Percentiles rank a stretch among this genome's conserved stretches.
Evolutionary conservation across 2,888 invertebrate genomes (phyloP).

Genomic region (Koerneria pararmatus): DNA sequence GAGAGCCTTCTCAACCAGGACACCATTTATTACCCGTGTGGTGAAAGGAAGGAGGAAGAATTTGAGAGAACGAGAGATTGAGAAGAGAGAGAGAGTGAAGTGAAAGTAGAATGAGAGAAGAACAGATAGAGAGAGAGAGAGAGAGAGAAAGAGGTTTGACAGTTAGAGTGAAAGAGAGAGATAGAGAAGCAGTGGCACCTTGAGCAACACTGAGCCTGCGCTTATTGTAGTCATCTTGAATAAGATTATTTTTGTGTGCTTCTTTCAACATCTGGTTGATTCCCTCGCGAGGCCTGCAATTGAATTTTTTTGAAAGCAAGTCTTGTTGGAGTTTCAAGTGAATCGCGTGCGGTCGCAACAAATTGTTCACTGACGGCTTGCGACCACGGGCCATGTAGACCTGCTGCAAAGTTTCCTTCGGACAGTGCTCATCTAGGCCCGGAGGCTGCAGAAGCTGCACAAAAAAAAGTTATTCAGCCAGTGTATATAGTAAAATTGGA

Average conservation of each 20-base stretch:
- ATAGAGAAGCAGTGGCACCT: constrained; percentile 1
- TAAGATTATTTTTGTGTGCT: constrained; percentile 43
- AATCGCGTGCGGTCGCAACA: neutral
- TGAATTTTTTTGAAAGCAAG: neutral
- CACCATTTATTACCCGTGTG: too few species aligned
- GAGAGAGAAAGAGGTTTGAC: too few species aligned
- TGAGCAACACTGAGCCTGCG: constrained; percentile 23
- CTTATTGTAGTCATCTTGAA: constrained; percentile 45
- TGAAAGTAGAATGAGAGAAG: neutral
- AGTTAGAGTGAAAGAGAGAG: neutral
- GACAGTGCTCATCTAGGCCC: constrained; percentile 42
- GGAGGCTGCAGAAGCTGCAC: constrained; percentile 41
- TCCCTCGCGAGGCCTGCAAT: constrained; percentile 41
- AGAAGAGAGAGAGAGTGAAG: constrained; percentile 17
- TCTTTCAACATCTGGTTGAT: constrained; percentile 41
- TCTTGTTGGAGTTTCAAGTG: neutral
- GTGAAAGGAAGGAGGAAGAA: neutral
- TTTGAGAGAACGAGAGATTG: neutral
- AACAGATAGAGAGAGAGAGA: neutral
- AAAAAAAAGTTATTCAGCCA: neutral
- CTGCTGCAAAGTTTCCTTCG: constrained; percentile 31
- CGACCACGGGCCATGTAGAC: constrained; percentile 32
- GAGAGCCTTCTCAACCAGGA: too few species aligned
- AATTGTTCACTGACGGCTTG: constrained; percentile 22
- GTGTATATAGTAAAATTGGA: too few species aligned